These are phyloP conservation scores for Buphagus erythrorhynchus DNA, from an alignment of 2,797 vertebrate species.

Conservation along the genomic window DNA sequence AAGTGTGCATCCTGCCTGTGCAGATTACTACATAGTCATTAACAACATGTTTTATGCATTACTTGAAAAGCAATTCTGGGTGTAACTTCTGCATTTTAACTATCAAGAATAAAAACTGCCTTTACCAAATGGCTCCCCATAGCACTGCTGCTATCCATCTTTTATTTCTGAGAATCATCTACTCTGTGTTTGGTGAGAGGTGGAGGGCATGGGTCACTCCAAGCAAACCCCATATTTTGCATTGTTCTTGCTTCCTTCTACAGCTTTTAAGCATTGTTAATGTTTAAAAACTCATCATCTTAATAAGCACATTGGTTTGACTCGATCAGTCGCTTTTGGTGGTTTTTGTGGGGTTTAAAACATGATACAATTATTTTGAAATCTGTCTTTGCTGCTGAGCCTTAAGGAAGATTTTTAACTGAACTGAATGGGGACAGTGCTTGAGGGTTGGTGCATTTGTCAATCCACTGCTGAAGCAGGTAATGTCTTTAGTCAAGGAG, in stretches of 20 bases:
- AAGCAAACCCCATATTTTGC: background rate
- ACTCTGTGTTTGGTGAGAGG: fast-evolving
- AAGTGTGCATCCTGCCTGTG: background rate
- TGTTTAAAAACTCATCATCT: background rate
- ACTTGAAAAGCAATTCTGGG: background rate
- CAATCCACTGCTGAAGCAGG: background rate
- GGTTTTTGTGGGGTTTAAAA: background rate
- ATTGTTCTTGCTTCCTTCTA: background rate
- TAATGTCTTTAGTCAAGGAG: background rate
- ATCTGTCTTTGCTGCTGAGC: background rate
- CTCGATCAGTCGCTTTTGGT: background rate
- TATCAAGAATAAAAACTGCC: background rate
- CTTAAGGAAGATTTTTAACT: background rate
- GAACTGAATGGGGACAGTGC: background rate
- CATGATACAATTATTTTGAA: background rate
- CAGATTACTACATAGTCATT: background rate
- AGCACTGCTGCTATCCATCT: background rate
- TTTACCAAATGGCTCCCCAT: background rate
- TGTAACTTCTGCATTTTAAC: background rate
- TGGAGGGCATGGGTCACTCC: fast-evolving
- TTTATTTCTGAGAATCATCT: background rate
- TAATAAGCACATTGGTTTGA: background rate
- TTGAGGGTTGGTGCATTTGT: background rate
- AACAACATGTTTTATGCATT: background rate
- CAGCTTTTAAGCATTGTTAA: background rate